Evolutionary conservation across 2,888 invertebrate species (phyloP), one percentile per base, ranked within the genome.

Genomic region (Selenia dentaria): DNA sequence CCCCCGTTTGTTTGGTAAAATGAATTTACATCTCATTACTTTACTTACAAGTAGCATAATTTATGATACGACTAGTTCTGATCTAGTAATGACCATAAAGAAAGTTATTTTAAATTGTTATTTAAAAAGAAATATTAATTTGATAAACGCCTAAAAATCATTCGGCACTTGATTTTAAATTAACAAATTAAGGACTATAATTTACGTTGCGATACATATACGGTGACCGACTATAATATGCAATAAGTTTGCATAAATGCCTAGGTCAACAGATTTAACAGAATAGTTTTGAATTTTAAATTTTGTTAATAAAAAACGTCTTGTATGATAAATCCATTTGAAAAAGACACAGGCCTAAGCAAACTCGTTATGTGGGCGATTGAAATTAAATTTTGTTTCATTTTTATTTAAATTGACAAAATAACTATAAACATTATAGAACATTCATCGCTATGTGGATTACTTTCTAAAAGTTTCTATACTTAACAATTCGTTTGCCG

Each of bases 11-110:
- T 48, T 25, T n/a, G 35, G 40, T 53, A 33, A 27, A 44, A 45
- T 40, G 51, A 38, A 61, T 65, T 61, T 53, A 53, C 53, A 63
- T 67, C 28, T 44, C 37, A 48, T 37, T 31, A 36, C n/a, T 25
- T 24, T 32, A 40, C 34, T 24, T 32, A 40, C 34, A 8, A 26
- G 6, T 32, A 24, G 24, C 39, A 51, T 27, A 27, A 32, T 36
- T 24, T 16, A 27, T 22, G 2, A 18, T 6, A 18, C 4, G 6
- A 18, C n/a, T n/a, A n/a, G n/a, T n/a, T n/a, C n/a, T n/a, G n/a
- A 16, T 4, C 16, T 16, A 16, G 16, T 16, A 16, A n/a, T n/a
- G n/a, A n/a, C n/a, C n/a, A n/a, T n/a, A n/a, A n/a, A n/a, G n/a
- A n/a, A n/a, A n/a, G n/a, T n/a, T n/a, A n/a, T n/a, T n/a, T n/a